These are phyloP conservation scores for Sus scrofa DNA, from an alignment of 2,113 vertebrate genomes.

Conservation along the genomic window T2T-Sscrofa CM000824.6:205937501-205938000, in stretches of 20 bases:
- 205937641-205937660: neutral
- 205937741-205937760: neutral
- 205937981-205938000: neutral
- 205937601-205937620: neutral
- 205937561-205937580: conserved; percentile 16
- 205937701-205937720: neutral
- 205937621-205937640: neutral
- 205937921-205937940: neutral
- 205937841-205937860: neutral
- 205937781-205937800: neutral
- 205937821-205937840: conserved; percentile 3
- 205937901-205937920: neutral
- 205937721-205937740: neutral
- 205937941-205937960: neutral
- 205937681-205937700: neutral
- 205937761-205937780: neutral
- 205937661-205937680: neutral
- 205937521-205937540: neutral
- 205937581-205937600: neutral
- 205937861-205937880: neutral
- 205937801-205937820: neutral
- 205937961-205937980: neutral
- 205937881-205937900: neutral
- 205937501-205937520: neutral
- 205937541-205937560: neutral